Percentiles rank a stretch among this genome's conserved stretches.
phyloP scores from a whole-genome alignment of 2,888 invertebrate species.

The Synergus laeviventris region DNA sequence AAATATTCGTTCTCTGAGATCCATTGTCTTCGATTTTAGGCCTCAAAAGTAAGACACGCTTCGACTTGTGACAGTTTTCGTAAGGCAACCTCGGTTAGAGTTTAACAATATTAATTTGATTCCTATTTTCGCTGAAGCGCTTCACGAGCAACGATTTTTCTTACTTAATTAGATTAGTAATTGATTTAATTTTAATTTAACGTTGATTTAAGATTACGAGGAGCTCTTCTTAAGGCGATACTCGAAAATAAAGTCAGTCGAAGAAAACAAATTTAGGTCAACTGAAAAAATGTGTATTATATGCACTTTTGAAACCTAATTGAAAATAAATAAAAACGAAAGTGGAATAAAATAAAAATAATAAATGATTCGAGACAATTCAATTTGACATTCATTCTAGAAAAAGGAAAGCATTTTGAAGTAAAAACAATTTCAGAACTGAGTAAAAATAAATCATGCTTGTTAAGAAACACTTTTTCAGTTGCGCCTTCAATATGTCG shows the following conservation, averaged over 20 bases:
- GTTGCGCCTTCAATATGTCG: background rate
- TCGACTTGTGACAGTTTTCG: slow-evolving; percentile 43
- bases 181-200: too few species aligned
- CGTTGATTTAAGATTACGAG: slow-evolving; percentile 18
- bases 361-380: background rate
- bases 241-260: slow-evolving; percentile 30
- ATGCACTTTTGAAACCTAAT: background rate
- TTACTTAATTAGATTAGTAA: background rate
- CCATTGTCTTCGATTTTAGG: slow-evolving; percentile 50
- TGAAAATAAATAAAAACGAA: slow-evolving; percentile 31
- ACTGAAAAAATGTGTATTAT: background rate
- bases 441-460: background rate
- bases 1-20: slow-evolving; percentile 4
- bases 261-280: slow-evolving; percentile 6
- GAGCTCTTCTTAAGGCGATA: background rate
- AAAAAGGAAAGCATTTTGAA: background rate
- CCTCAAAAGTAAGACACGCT: slow-evolving; percentile 64
- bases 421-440: background rate
- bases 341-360: slow-evolving; percentile 46
- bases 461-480: background rate
- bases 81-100: slow-evolving; percentile 63
- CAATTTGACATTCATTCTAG: background rate
- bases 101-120: slow-evolving; percentile 31
- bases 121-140: slow-evolving; percentile 12
- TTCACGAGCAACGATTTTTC: slow-evolving; percentile 9